Evolutionary conservation across 1,140 invertebrate species (phyloP).

Genomic region (Cydia amplana): DNA sequence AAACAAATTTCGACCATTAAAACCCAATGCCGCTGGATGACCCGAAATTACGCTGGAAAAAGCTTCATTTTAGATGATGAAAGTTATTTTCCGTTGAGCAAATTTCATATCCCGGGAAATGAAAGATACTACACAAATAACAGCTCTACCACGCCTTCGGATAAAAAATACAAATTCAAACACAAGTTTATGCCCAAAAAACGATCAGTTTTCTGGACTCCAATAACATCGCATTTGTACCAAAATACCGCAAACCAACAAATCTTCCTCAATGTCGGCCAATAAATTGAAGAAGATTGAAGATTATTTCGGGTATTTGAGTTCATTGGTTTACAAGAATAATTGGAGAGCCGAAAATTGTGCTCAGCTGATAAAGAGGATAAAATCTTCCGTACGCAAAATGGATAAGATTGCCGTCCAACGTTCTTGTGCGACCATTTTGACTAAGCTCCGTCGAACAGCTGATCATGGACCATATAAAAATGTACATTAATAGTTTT

Average conservation of each 20-base stretch:
- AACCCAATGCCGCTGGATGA: conserved; percentile 11
- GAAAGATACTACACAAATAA: neutral
- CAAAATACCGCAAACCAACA: neutral
- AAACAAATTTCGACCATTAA: neutral
- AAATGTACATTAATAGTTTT: neutral
- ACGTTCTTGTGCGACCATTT: neutral
- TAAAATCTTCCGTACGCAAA: conserved; percentile 7
- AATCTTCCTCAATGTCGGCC: neutral
- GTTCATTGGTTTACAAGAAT: neutral
- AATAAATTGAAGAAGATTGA: no score
- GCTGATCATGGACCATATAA: conserved; percentile 2
- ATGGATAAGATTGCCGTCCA: neutral
- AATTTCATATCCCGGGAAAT: neutral
- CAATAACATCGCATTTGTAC: neutral
- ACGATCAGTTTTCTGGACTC: neutral
- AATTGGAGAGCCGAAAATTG: conserved; percentile 10
- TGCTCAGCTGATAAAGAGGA: conserved; percentile 10
- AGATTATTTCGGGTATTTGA: conserved; percentile 13
- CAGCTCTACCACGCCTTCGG: neutral
- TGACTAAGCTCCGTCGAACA: neutral
- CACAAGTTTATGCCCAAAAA: conserved; percentile 9
- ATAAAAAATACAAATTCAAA: conserved; percentile 6
- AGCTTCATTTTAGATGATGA: conserved; percentile 6
- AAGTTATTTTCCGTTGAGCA: neutral
- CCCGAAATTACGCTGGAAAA: neutral